Conservation (phyloP, 1,140 invertebrate species). For the Lepidurus arcticus region DNA sequence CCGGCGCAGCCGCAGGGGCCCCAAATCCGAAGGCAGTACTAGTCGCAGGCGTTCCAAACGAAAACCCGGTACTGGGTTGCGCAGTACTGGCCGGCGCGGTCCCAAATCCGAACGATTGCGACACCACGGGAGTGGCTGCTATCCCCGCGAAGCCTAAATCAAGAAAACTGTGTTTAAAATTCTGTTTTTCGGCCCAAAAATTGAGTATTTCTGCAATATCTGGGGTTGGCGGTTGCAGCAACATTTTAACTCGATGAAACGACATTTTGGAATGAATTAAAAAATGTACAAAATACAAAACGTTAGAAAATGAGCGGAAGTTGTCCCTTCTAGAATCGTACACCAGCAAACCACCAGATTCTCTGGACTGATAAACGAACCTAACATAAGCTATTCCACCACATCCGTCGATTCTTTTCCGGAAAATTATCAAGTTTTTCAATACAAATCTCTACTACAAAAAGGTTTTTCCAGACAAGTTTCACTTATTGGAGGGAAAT, state of each 20-base stretch:
- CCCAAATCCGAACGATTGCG: neutral
- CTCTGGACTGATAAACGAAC: neutral
- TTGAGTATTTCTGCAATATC: neutral
- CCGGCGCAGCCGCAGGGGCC: slow-evolving; percentile 31
- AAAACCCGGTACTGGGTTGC: neutral
- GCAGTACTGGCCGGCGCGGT: neutral
- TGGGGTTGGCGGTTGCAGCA: neutral
- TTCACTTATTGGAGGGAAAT: too few relatives aligned
- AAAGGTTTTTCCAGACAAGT: neutral
- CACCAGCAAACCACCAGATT: neutral
- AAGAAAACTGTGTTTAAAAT: neutral
- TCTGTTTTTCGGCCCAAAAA: neutral
- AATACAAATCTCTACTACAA: neutral
- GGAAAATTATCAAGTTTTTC: neutral
- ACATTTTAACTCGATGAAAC: neutral
- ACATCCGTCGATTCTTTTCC: neutral
- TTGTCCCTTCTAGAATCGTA: neutral
- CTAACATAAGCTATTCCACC: neutral
- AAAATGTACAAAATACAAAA: neutral
- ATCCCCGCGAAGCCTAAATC: neutral
- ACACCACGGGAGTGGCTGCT: neutral
- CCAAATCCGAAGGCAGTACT: slow-evolving; percentile 30
- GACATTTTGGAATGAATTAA: neutral
- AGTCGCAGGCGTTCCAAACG: neutral
- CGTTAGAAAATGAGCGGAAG: neutral